Evolutionary conservation across 1,140 invertebrate genomes (phyloP).

Genomic region (Sycobia sp.): DNA sequence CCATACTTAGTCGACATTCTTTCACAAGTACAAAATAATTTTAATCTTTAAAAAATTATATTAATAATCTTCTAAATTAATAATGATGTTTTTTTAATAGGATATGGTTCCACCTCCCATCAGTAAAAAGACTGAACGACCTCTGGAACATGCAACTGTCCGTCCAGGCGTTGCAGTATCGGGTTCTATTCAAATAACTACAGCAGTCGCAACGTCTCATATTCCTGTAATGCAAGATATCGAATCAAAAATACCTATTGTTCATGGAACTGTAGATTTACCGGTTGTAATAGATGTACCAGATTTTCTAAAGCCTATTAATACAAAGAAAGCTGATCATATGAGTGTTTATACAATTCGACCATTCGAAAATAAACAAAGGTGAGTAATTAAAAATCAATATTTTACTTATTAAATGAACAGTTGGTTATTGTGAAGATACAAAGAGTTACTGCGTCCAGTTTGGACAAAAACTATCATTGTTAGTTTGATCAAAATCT

Average conservation of each 20-base stretch:
- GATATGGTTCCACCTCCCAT: slow-evolving; percentile 56
- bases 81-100: slow-evolving; percentile 34
- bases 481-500: too few species aligned
- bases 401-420: too few species aligned
- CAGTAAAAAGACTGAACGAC: slow-evolving; percentile 44
- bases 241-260: slow-evolving; percentile 58
- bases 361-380: slow-evolving; percentile 54
- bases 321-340: slow-evolving; percentile 48
- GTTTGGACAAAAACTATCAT: slow-evolving; percentile 1
- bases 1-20: slow-evolving; percentile 56
- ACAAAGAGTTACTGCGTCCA: too few species aligned
- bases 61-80: too few species aligned
- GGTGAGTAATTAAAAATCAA: slow-evolving; percentile 37
- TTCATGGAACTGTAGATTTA: slow-evolving; percentile 58
- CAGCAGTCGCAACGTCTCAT: slow-evolving; percentile 57
- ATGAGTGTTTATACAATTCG: slow-evolving; percentile 55
- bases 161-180: slow-evolving; percentile 53
- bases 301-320: slow-evolving; percentile 43
- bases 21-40: slow-evolving; percentile 48
- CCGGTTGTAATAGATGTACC: slow-evolving; percentile 55
- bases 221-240: slow-evolving; percentile 56
- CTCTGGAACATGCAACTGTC: slow-evolving; percentile 48
- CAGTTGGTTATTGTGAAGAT: too few species aligned
- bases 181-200: slow-evolving; percentile 58
- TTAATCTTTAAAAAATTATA: background rate